Base-by-base conservation (phyloP, 2,888 invertebrate species). In the Stenurella melanura region DNA sequence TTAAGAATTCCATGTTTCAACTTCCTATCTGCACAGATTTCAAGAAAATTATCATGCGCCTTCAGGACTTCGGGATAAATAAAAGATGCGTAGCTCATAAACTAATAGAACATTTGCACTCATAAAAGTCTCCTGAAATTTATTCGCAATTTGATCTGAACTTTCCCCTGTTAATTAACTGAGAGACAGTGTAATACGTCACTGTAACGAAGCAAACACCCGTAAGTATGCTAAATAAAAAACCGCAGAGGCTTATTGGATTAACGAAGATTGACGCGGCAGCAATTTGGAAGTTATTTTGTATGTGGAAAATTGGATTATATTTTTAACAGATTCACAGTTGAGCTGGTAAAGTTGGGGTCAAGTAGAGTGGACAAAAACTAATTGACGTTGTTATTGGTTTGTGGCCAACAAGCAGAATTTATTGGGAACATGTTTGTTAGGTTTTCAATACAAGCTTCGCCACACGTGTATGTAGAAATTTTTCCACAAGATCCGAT, bases 371-470 rank as follows among this genome's bases (percentile, higher is more conserved):
- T 30, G 63, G 38, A 34, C 18, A 38, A 64, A 38, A 34, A 42
- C 26, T 60, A 64, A 34, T 64, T 64, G 63, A 64, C 38, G 34
- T 34, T 64, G 34, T 34, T 64, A 18, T 64, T 64, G 63, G 18
- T 64, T 9, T 64, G 38, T 19, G 63, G 18, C 5, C 38, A 17
- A 64, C 38, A 38, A 64, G 11, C 63, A 64, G 18, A 34, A 30
- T 17, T 64, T 64, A 38, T 17, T 18, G n/a, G 19, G 34, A 64
- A 64, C 18, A 17, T 64, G 63, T 38, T 1, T 38, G 34, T 12
- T 19, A 17, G 63, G 17, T 64, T 64, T 64, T 38, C 63, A 38
- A 18, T 18, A 64, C 10, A 38, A 11, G 17, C 34, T 64, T 38
- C 63, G 17, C 34, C 38, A 64, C 63, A 26, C 63, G 17, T 64